Conservation (phyloP, 2,797 vertebrate genomes). For the Picus viridis region DNA sequence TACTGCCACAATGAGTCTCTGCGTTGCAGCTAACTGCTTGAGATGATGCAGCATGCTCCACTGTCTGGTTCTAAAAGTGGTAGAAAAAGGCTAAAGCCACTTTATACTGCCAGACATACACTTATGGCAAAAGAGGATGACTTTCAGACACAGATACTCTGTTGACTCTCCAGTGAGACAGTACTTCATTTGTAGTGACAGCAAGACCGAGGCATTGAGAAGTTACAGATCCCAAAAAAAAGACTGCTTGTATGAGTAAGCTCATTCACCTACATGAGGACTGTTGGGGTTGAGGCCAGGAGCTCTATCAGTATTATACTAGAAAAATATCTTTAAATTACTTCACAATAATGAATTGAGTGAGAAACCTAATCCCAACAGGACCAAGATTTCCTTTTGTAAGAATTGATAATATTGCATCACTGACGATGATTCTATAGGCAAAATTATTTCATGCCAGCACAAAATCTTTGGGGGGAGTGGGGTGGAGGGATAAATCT, state of each 20-base stretch:
- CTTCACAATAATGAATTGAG: conserved; percentile 28
- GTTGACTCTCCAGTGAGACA: conserved; percentile 16
- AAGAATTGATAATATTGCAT: conserved; percentile 61
- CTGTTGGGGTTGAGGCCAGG: not conserved
- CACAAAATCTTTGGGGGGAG: conserved; percentile 9
- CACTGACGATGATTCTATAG: conserved; percentile 62
- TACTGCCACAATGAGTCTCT: conserved; percentile 33
- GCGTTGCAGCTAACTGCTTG: not conserved
- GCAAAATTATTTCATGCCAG: conserved; percentile 63
- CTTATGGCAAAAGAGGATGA: conserved; percentile 12
- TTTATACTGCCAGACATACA: not conserved
- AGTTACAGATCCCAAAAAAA: not conserved
- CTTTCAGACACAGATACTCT: not conserved
- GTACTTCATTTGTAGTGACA: conserved; percentile 19
- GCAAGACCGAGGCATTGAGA: not conserved
- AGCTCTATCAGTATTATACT: not conserved
- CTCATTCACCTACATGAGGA: not conserved
- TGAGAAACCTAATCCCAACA: conserved; percentile 26
- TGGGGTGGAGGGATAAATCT: not conserved
- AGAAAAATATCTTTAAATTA: conserved; percentile 65
- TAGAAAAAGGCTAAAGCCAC: conserved; percentile 41
- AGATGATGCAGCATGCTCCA: conserved; percentile 51
- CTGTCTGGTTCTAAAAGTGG: not conserved
- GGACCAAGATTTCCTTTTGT: conserved; percentile 51
- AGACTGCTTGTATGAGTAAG: not conserved